Conservation (phyloP, 2,888 invertebrate genomes). For the Aelia acuminata region DNA sequence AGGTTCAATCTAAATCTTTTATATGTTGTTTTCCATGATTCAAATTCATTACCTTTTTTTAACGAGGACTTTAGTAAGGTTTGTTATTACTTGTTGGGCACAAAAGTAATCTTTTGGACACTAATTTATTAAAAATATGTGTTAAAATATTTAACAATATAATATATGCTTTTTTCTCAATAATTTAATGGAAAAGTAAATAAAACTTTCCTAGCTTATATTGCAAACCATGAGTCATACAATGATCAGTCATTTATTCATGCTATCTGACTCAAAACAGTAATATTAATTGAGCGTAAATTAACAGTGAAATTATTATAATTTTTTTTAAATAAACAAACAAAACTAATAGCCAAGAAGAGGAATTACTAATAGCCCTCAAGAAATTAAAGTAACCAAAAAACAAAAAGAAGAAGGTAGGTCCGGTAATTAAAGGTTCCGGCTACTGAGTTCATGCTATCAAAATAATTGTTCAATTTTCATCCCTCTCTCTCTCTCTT, state of each 20-base stretch:
- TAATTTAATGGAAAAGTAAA: too few relatives aligned
- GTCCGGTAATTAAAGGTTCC: conserved; percentile 43
- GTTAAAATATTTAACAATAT: too few relatives aligned
- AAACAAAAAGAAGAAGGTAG: conserved; percentile 19
- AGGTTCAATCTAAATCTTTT: too few relatives aligned
- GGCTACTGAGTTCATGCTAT: conserved; percentile 55
- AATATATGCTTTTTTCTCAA: too few relatives aligned
- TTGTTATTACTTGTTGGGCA: too few relatives aligned
- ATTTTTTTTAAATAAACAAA: neutral
- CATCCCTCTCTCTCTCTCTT: neutral
- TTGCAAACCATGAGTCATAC: neutral
- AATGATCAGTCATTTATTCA: neutral
- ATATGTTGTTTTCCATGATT: too few relatives aligned
- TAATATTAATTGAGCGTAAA: neutral
- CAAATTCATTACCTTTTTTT: too few relatives aligned
- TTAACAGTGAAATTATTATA: neutral
- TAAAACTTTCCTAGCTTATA: neutral
- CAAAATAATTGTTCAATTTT: conserved; percentile 56
- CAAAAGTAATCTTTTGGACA: too few relatives aligned
- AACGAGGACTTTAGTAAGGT: too few relatives aligned
- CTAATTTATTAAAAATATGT: too few relatives aligned
- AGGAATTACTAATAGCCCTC: neutral
- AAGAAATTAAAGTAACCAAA: conserved; percentile 42
- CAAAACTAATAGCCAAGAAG: conserved; percentile 1
- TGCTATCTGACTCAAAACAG: neutral